These are phyloP conservation scores for Scotopteryx bipunctaria DNA, from an alignment of 2,888 invertebrate species.

Conservation along the genomic window DNA sequence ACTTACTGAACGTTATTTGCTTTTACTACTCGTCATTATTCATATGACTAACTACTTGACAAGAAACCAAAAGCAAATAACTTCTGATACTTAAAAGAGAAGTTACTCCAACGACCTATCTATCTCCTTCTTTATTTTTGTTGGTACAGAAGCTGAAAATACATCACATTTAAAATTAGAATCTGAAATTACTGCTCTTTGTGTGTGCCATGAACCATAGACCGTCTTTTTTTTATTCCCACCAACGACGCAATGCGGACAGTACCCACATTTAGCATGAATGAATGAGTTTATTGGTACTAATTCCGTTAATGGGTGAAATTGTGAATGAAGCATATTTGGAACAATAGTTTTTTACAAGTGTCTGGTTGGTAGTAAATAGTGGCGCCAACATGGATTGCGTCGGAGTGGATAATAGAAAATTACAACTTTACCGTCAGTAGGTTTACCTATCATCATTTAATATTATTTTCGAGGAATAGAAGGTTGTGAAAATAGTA, in stretches of 20 bases:
- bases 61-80: too few species aligned
- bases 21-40: too few species aligned
- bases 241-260: conserved; percentile 30
- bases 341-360: conserved; percentile 53
- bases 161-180: too few species aligned
- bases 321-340: conserved; percentile 57
- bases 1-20: too few species aligned
- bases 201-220: neutral
- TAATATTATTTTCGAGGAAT: neutral
- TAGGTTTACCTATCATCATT: neutral
- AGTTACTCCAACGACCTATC: too few species aligned
- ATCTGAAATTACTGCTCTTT: too few species aligned
- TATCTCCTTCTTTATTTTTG: too few species aligned
- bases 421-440: too few species aligned
- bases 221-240: conserved; percentile 19
- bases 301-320: conserved; percentile 58
- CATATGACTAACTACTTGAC: too few species aligned
- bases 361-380: conserved; percentile 40
- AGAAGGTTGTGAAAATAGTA: neutral
- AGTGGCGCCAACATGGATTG: conserved; percentile 54
- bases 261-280: conserved; percentile 29
- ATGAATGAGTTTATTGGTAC: conserved; percentile 66
- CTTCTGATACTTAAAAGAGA: too few species aligned
- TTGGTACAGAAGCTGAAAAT: too few species aligned
- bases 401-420: conserved; percentile 37